Evolutionary conservation across 2,888 invertebrate genomes (phyloP).

Genomic region (Protula sp.): DNA sequence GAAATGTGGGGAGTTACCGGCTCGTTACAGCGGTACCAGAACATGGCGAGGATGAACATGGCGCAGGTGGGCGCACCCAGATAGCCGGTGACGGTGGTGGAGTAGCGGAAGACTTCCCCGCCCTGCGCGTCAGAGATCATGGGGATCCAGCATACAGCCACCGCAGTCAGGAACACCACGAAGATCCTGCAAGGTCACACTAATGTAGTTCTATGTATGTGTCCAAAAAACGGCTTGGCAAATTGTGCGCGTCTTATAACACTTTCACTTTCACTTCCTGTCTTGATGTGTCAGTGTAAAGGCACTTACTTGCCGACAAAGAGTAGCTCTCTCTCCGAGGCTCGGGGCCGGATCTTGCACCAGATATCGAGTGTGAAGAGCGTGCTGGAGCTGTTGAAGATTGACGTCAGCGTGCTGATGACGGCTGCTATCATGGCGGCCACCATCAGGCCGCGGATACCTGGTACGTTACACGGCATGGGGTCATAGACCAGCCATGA

Average conservation of each 20-base stretch:
- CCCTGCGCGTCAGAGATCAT: slow-evolving; percentile 19
- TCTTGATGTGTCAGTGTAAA: too few relatives aligned
- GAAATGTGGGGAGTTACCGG: too few relatives aligned
- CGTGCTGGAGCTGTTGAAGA: slow-evolving; percentile 23
- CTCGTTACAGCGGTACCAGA: neutral
- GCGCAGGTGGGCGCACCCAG: slow-evolving; percentile 23
- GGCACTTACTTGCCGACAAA: slow-evolving; percentile 19
- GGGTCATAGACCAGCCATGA: too few relatives aligned
- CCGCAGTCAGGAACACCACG: slow-evolving; percentile 15
- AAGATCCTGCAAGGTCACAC: slow-evolving; percentile 19
- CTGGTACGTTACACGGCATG: too few relatives aligned
- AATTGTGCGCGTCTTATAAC: too few relatives aligned
- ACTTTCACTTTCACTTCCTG: too few relatives aligned
- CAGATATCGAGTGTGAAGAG: slow-evolving; percentile 24
- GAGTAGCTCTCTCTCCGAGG: slow-evolving; percentile 16
- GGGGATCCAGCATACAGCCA: slow-evolving; percentile 19
- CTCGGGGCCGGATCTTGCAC: slow-evolving; percentile 13
- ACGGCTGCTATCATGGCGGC: slow-evolving; percentile 22
- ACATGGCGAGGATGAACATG: slow-evolving; percentile 23
- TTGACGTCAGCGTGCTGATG: slow-evolving; percentile 22
- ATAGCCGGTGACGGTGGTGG: slow-evolving; percentile 19
- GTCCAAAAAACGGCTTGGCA: neutral
- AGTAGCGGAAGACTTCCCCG: slow-evolving; percentile 20
- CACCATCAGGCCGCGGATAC: neutral
- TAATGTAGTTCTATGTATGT: neutral